Conservation (phyloP, 2,888 invertebrate genomes). For the Cheilosia vulpina region DNA sequence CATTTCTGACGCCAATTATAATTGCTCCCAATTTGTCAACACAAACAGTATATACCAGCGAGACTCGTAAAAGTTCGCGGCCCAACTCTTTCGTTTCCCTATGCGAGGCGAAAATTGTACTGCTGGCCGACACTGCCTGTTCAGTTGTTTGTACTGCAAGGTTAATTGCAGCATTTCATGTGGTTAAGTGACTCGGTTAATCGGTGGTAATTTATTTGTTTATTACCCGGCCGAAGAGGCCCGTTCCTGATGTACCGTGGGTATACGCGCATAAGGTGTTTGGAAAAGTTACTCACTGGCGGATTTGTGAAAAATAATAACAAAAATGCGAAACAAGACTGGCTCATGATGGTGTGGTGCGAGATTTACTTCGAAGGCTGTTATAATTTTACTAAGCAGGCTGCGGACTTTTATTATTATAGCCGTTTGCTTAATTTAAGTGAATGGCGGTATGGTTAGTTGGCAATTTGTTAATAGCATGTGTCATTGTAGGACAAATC, state of each 20-base stretch:
- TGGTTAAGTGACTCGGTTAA: constrained; percentile 68
- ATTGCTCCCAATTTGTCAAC: constrained; percentile 47
- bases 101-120: constrained; percentile 9
- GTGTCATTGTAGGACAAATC: not conserved
- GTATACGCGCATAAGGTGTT: constrained; percentile 26
- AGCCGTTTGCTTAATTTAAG: not conserved
- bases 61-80: constrained; percentile 39
- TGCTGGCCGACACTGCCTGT: not conserved
- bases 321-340: constrained; percentile 10
- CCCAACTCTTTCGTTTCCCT: constrained; percentile 66
- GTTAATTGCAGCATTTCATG: constrained; percentile 68
- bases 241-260: constrained; percentile 33
- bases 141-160: constrained; percentile 49
- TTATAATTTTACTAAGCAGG: constrained; percentile 30
- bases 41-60: not conserved
- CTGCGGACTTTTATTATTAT: not conserved
- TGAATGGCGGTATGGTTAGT: not conserved
- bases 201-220: constrained; percentile 65
- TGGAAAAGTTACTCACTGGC: constrained; percentile 8
- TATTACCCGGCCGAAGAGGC: constrained; percentile 43
- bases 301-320: constrained; percentile 9
- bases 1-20: not conserved
- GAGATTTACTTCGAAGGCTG: constrained; percentile 28
- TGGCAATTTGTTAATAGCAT: constrained; percentile 3
- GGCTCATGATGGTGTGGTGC: constrained; percentile 1